Evolutionary conservation across 2,113 vertebrate species (phyloP).

Genomic region (Tautogolabrus adspersus): DNA sequence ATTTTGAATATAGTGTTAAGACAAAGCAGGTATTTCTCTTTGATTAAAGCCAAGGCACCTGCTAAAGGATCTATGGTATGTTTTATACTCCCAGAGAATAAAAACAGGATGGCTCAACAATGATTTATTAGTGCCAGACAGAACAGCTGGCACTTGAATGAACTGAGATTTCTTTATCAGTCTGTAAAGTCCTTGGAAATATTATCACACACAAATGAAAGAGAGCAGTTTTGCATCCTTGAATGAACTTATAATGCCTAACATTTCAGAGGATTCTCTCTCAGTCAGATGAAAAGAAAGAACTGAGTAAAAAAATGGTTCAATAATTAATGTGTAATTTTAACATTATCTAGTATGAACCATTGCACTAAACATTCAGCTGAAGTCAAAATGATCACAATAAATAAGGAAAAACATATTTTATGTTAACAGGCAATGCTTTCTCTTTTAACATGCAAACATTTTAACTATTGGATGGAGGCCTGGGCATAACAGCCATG

Average conservation of each 20-base stretch:
- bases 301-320: too few relatives aligned
- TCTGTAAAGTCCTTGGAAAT: conserved; percentile 10
- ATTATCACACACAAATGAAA: not conserved
- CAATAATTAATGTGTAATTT: too few relatives aligned
- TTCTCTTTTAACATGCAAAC: too few relatives aligned
- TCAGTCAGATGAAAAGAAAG: not conserved
- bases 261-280: conserved; percentile 9
- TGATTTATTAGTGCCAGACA: conserved; percentile 7
- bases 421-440: too few relatives aligned
- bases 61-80: not conserved
- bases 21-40: not conserved
- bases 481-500: too few relatives aligned
- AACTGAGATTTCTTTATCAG: conserved; percentile 6
- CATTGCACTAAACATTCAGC: too few relatives aligned
- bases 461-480: too few relatives aligned
- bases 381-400: too few relatives aligned
- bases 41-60: not conserved
- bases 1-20: not conserved
- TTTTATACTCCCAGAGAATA: not conserved
- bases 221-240: not conserved
- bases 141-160: not conserved
- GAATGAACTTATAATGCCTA: not conserved
- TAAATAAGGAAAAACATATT: too few relatives aligned
- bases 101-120: not conserved
- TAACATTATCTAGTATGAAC: too few relatives aligned